Conservation (phyloP, 1,140 invertebrate genomes). For the Zophobas morio region DNA sequence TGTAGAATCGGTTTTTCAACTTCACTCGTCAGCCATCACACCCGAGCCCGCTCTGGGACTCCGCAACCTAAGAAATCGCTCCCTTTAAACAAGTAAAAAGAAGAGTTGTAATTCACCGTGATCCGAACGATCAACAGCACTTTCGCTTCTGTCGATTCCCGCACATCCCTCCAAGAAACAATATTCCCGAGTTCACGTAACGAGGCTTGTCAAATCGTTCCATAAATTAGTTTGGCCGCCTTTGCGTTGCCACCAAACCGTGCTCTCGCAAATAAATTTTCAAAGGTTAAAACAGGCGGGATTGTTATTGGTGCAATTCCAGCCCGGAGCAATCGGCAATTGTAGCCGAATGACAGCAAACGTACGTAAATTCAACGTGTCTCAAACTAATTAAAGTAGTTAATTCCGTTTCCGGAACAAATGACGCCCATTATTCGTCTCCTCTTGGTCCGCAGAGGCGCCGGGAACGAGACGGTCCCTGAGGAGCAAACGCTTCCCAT, state of each 20-base stretch:
- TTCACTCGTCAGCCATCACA: too few relatives aligned
- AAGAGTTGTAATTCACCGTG: too few relatives aligned
- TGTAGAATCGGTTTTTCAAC: too few relatives aligned
- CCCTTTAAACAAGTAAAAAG: too few relatives aligned
- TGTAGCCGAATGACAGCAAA: slow-evolving; percentile 61
- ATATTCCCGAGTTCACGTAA: slow-evolving; percentile 45
- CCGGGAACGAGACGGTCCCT: slow-evolving; percentile 44
- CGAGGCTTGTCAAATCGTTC: slow-evolving; percentile 50
- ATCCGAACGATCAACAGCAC: too few relatives aligned
- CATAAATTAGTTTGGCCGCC: slow-evolving; percentile 49
- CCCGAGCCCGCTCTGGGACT: too few relatives aligned
- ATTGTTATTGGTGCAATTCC: slow-evolving; percentile 57
- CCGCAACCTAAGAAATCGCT: too few relatives aligned
- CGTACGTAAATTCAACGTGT: slow-evolving; percentile 66
- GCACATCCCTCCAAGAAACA: slow-evolving; percentile 12
- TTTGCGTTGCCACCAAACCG: slow-evolving; percentile 6
- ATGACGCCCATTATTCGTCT: slow-evolving; percentile 64
- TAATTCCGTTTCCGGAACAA: slow-evolving; percentile 66
- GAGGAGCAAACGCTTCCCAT: slow-evolving; percentile 12
- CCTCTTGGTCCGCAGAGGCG: slow-evolving; percentile 44
- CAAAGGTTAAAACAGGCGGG: slow-evolving; percentile 52
- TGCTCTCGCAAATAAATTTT: slow-evolving; percentile 46
- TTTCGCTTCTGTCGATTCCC: too few relatives aligned
- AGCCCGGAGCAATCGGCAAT: slow-evolving; percentile 60
- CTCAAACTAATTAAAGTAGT: slow-evolving; percentile 68